Conservation (phyloP, 92 coral and sea anemone genomes). For the Phymanthus crucifer region DNA sequence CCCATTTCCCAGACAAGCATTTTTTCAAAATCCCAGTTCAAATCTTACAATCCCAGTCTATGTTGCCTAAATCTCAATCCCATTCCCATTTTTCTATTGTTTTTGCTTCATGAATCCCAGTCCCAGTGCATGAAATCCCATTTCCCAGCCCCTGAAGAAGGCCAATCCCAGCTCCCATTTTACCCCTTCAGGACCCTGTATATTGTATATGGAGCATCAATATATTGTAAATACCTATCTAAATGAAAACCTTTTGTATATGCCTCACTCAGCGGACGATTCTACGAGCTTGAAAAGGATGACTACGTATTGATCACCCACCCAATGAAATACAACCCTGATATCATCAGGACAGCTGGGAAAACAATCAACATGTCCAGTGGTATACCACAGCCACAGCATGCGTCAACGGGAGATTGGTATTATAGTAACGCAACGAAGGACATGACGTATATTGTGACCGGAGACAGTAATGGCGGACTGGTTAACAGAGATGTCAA, state of each 20-base stretch:
- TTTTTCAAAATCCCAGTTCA: too few species aligned
- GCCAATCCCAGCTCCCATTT: too few species aligned
- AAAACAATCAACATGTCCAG: conserved; percentile 61
- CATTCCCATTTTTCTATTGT: too few species aligned
- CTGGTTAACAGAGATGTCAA: conserved; percentile 35
- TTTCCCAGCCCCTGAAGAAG: too few species aligned
- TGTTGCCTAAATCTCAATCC: too few species aligned
- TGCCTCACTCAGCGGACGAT: conserved; percentile 54
- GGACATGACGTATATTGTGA: conserved; percentile 74
- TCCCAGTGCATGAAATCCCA: too few species aligned
- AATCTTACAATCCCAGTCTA: too few species aligned
- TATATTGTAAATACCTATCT: not conserved
- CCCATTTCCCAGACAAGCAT: too few species aligned
- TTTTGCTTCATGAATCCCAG: too few species aligned
- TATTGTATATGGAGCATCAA: not conserved
- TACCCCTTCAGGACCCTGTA: too few species aligned
- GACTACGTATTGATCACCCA: conserved; percentile 80
- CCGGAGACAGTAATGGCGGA: conserved; percentile 44
- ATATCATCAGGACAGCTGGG: conserved; percentile 58
- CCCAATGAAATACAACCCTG: conserved; percentile 78
- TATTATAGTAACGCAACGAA: conserved; percentile 54
- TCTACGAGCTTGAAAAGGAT: conserved; percentile 69
- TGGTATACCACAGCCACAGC: conserved; percentile 56
- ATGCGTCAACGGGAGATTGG: conserved; percentile 86
- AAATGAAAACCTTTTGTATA: not conserved